Base-by-base conservation (phyloP, 1,140 invertebrate species). In the Formica selysi region DNA sequence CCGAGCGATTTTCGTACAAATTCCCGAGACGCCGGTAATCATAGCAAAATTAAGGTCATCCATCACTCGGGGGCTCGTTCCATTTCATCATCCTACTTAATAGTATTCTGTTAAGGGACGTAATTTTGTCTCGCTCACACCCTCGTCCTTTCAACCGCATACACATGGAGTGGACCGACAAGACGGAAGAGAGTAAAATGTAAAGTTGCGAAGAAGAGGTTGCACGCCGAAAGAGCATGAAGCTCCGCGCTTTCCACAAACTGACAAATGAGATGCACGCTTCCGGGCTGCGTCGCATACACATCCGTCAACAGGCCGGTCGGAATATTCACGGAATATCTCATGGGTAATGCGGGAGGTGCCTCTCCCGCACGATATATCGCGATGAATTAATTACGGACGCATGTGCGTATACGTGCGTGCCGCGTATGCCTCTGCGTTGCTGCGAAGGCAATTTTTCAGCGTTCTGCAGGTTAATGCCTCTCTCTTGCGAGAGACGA, bases 1-100 rank as follows among this genome's bases (percentile, higher is more conserved):
- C 84, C 78, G 87, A 89, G 91, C 85, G 89, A 93, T 93, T 94
- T 93, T 94, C 92, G 93, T 93, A 91, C 87, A 92, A 94, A 94
- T 93, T 94, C 92, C 88, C 89, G 86, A 89, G 88, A 87, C 74
- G 90, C 87, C 91, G 91, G 90, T 94, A 93, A 94, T 94, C 93
- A 92, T 90, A 89, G 92, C 87, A 85, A 93, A 94, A 94, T 94
- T 94, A 94, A 93, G 92, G 91, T 91, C 91, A 93, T 94, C 93
- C 91, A 94, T 94, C 93, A 94, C 89, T 87, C 88, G 65, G 48
- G 48, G 73, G 71, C 78, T 70, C 85, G 92, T 93, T 93, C 90
- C 92, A 91, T 91, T 90, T 90, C 78, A 80, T 78, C 86, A 76
- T 0, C 88, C 89, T 90, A 92, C 91, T 94, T 93, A 91, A 93